phyloP scores from a whole-genome alignment of 2,797 vertebrate species.

The Ptychadena robeensis region DNA sequence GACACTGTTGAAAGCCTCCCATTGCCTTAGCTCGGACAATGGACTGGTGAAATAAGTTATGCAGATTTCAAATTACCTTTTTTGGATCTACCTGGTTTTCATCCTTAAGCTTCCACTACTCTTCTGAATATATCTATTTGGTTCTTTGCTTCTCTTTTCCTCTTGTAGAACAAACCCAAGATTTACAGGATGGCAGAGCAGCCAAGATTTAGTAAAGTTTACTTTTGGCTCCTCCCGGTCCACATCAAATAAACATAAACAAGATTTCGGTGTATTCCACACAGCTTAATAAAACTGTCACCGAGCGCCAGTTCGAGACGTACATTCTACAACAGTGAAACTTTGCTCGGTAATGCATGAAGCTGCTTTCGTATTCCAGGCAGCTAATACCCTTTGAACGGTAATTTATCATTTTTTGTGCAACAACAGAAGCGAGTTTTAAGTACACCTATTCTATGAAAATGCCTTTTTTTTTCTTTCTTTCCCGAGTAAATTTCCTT shows the following conservation, averaged over 20 bases:
- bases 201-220: constrained; percentile 2
- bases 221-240: not conserved
- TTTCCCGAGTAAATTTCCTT: constrained; percentile 60
- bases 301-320: not conserved
- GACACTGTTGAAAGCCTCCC: no score
- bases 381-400: constrained; percentile 34
- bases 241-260: constrained; percentile 35
- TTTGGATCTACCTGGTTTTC: not conserved
- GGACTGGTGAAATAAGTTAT: no score
- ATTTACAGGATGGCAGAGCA: not conserved
- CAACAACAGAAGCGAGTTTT: constrained; percentile 62
- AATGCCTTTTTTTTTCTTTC: constrained; percentile 33
- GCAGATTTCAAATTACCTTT: not conserved
- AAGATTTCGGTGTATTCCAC: constrained; percentile 28
- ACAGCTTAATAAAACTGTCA: constrained; percentile 48
- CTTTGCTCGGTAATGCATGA: constrained; percentile 17
- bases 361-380: constrained; percentile 53
- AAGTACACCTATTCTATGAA: constrained; percentile 62
- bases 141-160: not conserved
- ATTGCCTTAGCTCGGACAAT: no score
- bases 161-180: not conserved
- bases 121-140: not conserved
- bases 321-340: constrained; percentile 8
- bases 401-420: constrained; percentile 60
- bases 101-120: not conserved